Base-by-base conservation (phyloP, 2,113 vertebrate species). In the Noturus placidus region DNA sequence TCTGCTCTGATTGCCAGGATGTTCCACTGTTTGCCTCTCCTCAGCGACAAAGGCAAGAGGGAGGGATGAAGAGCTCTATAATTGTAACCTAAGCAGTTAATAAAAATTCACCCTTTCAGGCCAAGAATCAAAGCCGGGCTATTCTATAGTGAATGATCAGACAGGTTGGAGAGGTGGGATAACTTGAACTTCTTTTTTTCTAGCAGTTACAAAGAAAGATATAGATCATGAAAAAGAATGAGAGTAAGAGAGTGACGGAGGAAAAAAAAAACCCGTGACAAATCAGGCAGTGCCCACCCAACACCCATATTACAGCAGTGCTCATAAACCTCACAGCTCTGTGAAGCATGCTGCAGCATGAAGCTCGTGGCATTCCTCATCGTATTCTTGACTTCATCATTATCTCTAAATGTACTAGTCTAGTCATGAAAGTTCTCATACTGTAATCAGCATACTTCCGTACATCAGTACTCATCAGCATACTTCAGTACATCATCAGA, bases 1-100 rank as follows among this genome's bases (percentile, higher is more conserved):
- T 77, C 86, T 79, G 90, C 89, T 91, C 90, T 93, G 91, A 94
- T 92, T 94, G 93, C 93, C 88, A 89, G 92, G 87, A 89, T 90
- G 88, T 87, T 50, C 84, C 72, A 87, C 88, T 92, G 91, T 92
- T 91, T 93, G 85, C 92, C 81, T 89, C 90, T 90, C 88, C 91
- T 84, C 87, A 13, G 80, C 61, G 86, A 82, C 84, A 86, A 89
- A 74, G 72, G 70, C 54, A 80, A 54, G 79, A 35, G 22, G 81
- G 38, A 56, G 57, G 86, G 76, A 91, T 92, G 91, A 93, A 92
- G 88, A 84, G 88, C 89, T 88, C 80, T 82, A 87, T 93, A 93
- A 93, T 92, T 90, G 89, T 92, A 92, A 92, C 91, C 90, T 92
- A 89, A 82, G 89, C 80, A 88, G 91, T 93, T 93, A 92, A 94